Conservation (phyloP, 2,888 invertebrate species). For the Isotomurus palustris region DNA sequence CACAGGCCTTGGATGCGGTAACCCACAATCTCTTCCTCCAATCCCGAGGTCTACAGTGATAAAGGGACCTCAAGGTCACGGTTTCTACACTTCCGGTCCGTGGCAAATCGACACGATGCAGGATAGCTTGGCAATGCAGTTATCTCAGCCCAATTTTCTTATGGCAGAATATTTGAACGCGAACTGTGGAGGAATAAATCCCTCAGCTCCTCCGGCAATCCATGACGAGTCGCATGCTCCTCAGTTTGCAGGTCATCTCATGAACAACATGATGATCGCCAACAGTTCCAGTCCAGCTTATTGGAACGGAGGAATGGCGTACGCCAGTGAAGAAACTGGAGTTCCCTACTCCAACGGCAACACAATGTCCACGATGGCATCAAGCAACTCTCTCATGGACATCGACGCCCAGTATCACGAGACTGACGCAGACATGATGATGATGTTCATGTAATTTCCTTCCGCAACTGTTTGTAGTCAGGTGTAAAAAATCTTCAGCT, state of each 20-base stretch:
- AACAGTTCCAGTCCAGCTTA: too few relatives aligned
- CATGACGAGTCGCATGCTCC: neutral
- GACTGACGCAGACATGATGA: neutral
- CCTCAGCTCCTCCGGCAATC: neutral
- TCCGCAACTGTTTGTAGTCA: too few relatives aligned
- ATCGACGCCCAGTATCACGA: neutral
- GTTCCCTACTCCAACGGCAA: too few relatives aligned
- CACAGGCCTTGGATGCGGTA: neutral
- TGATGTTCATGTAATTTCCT: constrained; percentile 1
- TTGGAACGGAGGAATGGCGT: too few relatives aligned
- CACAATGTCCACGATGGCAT: too few relatives aligned
- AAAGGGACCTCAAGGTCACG: constrained; percentile 24
- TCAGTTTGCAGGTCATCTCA: too few relatives aligned
- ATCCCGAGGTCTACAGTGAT: constrained; percentile 1
- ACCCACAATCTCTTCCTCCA: neutral
- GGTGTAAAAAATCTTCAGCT: too few relatives aligned
- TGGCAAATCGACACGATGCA: constrained; percentile 6
- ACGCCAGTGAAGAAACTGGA: too few relatives aligned
- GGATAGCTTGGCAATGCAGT: neutral
- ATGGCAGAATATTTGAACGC: constrained; percentile 4
- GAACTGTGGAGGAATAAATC: neutral
- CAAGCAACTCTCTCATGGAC: neutral
- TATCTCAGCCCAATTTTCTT: neutral
- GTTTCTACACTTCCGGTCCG: constrained; percentile 21
- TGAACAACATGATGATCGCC: too few relatives aligned